Evolutionary conservation across 2,888 invertebrate genomes (phyloP).

Genomic region (Mesorhabditis belari): DNA sequence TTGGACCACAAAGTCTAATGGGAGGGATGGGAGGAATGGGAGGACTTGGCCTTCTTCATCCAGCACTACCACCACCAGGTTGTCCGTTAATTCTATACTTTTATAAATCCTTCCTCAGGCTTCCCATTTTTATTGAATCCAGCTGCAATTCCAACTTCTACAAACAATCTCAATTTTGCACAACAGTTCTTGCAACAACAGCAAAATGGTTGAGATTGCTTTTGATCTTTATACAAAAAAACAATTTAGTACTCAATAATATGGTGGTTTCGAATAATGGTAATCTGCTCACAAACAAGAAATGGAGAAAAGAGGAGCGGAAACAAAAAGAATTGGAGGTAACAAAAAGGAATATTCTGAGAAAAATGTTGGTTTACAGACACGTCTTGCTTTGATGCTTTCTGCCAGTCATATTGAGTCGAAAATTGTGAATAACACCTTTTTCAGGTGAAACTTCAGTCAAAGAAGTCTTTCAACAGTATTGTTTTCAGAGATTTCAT

Average conservation of each 20-base stretch:
- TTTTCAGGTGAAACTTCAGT: background rate
- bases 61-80: background rate
- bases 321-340: slow-evolving; percentile 35
- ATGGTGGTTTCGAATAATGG: slow-evolving; percentile 19
- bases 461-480: slow-evolving; percentile 18
- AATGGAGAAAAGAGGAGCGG: slow-evolving; percentile 44
- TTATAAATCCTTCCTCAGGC: too few relatives aligned
- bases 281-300: slow-evolving; percentile 30
- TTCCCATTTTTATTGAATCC: slow-evolving; percentile 3
- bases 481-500: slow-evolving; percentile 38
- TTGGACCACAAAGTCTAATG: background rate
- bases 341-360: background rate
- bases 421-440: background rate
- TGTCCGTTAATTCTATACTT: too few relatives aligned
- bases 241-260: slow-evolving; percentile 3
- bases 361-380: background rate
- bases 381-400: slow-evolving; percentile 11
- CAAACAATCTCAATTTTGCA: slow-evolving; percentile 19
- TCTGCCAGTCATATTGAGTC: background rate
- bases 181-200: slow-evolving; percentile 7
- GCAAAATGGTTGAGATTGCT: too few relatives aligned
- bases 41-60: background rate
- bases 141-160: background rate
- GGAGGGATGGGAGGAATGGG: background rate
- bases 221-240: background rate